Conservation (phyloP, 2,797 vertebrate species). For the Halcyon smyrnensis region DNA sequence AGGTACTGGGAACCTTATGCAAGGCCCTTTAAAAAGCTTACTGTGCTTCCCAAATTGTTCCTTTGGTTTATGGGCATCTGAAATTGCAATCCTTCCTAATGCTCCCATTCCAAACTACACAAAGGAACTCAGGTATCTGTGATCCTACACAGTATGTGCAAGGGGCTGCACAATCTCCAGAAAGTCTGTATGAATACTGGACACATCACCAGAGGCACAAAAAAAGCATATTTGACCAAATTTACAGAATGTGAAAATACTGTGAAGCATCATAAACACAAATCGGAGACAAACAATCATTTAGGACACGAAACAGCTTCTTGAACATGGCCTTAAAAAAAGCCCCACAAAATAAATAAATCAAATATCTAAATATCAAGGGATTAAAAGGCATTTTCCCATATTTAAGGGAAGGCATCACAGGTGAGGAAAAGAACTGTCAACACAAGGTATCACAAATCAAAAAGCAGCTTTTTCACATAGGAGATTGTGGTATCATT, state of each 20-base stretch:
- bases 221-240: slow-evolving; percentile 6
- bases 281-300: slow-evolving; percentile 10
- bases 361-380: slow-evolving; percentile 48
- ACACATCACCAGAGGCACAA: slow-evolving; percentile 25
- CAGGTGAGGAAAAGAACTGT: slow-evolving; percentile 11
- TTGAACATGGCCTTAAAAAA: slow-evolving; percentile 10
- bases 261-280: slow-evolving; percentile 2
- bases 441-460: slow-evolving; percentile 59
- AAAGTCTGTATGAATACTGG: not conserved
- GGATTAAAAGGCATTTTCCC: slow-evolving; percentile 51
- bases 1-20: not conserved
- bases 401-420: slow-evolving; percentile 58
- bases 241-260: slow-evolving; percentile 7
- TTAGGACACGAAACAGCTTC: slow-evolving; percentile 34
- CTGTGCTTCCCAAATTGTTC: not conserved
- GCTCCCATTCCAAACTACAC: not conserved
- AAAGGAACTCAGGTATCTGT: not conserved
- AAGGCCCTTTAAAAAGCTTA: not conserved
- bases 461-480: slow-evolving; percentile 87
- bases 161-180: not conserved
- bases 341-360: slow-evolving; percentile 54
- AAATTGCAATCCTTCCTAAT: not conserved
- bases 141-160: not conserved
- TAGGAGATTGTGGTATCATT: slow-evolving; percentile 89
- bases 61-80: not conserved